Percentiles rank a stretch among this genome's conserved stretches.
Conservation (phyloP, 2,113 vertebrate genomes). For the Bettongia penicillata region DNA sequence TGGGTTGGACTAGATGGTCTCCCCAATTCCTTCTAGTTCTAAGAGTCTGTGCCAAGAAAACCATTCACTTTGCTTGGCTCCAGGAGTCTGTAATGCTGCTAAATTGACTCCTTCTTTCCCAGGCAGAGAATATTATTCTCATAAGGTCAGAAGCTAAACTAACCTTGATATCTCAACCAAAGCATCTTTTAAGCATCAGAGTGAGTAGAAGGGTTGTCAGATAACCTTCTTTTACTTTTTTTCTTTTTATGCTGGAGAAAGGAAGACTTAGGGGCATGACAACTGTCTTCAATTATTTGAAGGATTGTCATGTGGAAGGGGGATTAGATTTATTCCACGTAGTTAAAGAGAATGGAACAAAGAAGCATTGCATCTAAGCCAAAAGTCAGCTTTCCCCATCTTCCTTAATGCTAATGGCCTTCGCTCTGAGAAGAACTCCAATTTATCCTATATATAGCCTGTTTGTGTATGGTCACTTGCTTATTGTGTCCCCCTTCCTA, state of each 20-base stretch:
- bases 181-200: not conserved
- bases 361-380: not conserved
- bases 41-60: not conserved
- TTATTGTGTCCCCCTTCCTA: not conserved
- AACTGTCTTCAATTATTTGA: not conserved
- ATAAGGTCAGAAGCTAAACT: not conserved
- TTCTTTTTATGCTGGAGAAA: not conserved
- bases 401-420: not conserved
- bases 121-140: not conserved
- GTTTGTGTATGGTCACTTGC: not conserved
- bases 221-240: not conserved
- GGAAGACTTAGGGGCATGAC: not conserved
- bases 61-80: not conserved
- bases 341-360: not conserved
- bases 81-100: not conserved
- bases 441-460: not conserved
- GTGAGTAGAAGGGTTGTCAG: not conserved
- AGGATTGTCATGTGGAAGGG: not conserved
- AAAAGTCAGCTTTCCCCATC: not conserved
- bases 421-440: not conserved
- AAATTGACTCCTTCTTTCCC: not conserved
- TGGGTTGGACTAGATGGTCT: not conserved
- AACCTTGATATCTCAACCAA: not conserved
- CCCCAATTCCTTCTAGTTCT: not conserved
- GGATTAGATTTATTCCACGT: not conserved